Conservation (phyloP, 2,888 invertebrate species). For the Yponomeuta plumbellus region DNA sequence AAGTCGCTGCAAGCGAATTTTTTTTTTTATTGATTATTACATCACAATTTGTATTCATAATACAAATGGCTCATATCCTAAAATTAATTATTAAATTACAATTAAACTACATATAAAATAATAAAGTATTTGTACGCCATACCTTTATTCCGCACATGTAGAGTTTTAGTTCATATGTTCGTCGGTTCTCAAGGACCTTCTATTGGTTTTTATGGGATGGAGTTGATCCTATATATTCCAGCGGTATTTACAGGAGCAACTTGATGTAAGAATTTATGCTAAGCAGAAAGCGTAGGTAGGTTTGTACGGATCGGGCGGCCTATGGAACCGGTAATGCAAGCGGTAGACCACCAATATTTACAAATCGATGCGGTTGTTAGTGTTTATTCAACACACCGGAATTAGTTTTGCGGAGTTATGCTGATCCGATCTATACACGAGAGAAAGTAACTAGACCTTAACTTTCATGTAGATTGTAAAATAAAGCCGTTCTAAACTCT, state of each 20-base stretch:
- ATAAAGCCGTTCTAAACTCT: neutral
- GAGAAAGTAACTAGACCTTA: neutral
- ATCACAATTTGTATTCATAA: too few species aligned
- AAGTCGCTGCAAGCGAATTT: too few species aligned
- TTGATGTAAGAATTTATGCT: slow-evolving; percentile 7
- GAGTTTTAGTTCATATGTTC: neutral
- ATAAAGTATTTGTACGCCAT: too few species aligned
- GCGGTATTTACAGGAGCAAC: slow-evolving; percentile 5
- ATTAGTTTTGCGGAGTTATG: neutral
- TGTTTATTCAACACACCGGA: slow-evolving; percentile 1
- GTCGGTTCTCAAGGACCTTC: neutral
- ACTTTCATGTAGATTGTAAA: neutral
- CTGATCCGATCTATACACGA: neutral
- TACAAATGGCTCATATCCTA: too few species aligned
- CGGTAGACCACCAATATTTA: neutral
- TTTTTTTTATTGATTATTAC: too few species aligned
- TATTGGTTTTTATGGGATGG: neutral
- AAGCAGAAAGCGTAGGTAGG: neutral
- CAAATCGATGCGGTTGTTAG: neutral
- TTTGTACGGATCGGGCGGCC: neutral
- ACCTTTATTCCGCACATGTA: too few species aligned
- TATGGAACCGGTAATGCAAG: neutral
- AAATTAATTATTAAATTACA: too few species aligned
- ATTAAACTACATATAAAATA: too few species aligned
- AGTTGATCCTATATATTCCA: neutral